Evolutionary conservation across 1,140 invertebrate species (phyloP).

Genomic region (Pogonognathellus flavescens): DNA sequence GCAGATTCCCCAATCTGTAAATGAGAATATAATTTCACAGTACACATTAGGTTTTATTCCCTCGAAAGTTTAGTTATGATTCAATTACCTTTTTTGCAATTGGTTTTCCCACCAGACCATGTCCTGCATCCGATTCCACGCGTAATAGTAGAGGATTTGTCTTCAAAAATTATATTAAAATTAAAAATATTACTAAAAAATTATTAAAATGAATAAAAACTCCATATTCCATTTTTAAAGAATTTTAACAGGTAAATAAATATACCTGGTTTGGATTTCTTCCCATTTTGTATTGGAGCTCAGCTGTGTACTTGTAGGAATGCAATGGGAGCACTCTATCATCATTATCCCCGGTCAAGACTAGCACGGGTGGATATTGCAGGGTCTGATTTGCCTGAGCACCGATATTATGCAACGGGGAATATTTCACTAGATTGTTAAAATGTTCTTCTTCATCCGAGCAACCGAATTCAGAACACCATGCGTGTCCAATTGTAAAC

Average conservation of each 20-base stretch:
- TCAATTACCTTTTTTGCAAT: background rate
- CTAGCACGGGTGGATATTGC: slow-evolving; percentile 90
- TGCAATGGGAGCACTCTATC: slow-evolving; percentile 91
- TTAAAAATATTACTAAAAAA: too few relatives aligned
- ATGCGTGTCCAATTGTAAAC: slow-evolving; percentile 97
- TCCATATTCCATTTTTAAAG: too few relatives aligned
- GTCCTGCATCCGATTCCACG: background rate
- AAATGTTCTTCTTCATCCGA: slow-evolving; percentile 91
- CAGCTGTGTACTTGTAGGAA: slow-evolving; percentile 94
- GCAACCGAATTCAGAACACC: slow-evolving; percentile 93
- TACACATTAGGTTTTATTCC: background rate
- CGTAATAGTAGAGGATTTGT: background rate
- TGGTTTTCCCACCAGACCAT: slow-evolving; percentile 5
- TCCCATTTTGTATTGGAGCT: slow-evolving; percentile 85
- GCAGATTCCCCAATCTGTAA: background rate
- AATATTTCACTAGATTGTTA: slow-evolving; percentile 89
- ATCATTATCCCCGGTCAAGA: slow-evolving; percentile 82
- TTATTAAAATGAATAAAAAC: too few relatives aligned
- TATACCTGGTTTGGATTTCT: slow-evolving; percentile 74
- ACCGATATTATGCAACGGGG: slow-evolving; percentile 93
- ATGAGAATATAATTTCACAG: too few relatives aligned
- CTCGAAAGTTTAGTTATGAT: background rate
- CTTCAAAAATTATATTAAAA: background rate
- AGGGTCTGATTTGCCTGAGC: slow-evolving; percentile 71
- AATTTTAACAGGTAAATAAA: too few relatives aligned